phyloP scores from a whole-genome alignment of 2,888 invertebrate species.

The Lypha dubia region DNA sequence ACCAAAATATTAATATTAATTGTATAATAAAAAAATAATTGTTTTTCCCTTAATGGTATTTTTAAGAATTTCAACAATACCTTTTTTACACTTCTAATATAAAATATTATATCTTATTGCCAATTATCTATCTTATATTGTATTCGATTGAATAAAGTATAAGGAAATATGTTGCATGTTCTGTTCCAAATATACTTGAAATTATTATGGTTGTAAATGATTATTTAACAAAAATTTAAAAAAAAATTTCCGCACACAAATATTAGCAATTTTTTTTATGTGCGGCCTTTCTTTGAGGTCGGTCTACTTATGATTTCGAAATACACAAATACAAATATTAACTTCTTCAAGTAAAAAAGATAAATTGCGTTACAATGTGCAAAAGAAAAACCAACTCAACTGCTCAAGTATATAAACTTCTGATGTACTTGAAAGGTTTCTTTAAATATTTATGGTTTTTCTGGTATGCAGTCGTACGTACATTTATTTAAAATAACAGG shows the following conservation, averaged over 20 bases:
- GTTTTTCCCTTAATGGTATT: too few relatives aligned
- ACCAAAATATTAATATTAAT: too few relatives aligned
- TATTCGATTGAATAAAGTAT: too few relatives aligned
- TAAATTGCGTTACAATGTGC: not conserved
- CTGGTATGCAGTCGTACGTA: not conserved
- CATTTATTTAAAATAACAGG: not conserved
- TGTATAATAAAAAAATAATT: too few relatives aligned
- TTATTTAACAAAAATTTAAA: not conserved
- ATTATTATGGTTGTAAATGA: not conserved
- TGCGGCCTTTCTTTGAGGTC: conserved; percentile 47
- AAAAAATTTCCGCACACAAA: not conserved
- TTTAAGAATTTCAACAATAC: too few relatives aligned
- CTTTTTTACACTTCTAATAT: too few relatives aligned
- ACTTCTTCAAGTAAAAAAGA: conserved; percentile 9
- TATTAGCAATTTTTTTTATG: too few relatives aligned
- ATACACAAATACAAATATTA: conserved; percentile 6
- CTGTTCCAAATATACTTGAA: not conserved
- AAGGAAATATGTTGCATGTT: not conserved
- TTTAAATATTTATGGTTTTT: conserved; percentile 55
- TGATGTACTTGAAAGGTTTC: conserved; percentile 57
- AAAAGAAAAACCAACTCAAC: conserved; percentile 25
- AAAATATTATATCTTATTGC: too few relatives aligned
- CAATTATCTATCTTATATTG: too few relatives aligned
- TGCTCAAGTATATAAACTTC: conserved; percentile 40
- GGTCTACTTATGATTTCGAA: conserved; percentile 19